Conservation (phyloP, 2,888 invertebrate genomes). For the Neoscelio sp. region DNA sequence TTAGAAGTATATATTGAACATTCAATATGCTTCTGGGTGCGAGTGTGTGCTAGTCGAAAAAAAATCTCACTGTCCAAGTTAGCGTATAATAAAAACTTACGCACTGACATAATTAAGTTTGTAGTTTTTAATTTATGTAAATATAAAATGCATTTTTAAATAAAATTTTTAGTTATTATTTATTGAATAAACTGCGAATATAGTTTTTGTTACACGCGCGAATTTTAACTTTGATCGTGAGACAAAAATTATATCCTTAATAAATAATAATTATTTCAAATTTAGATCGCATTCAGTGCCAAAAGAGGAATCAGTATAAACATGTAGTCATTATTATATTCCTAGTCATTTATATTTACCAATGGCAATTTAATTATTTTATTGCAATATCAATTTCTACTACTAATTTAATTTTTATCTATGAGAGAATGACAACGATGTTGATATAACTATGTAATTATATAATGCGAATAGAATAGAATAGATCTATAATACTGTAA, state of each 20-base stretch:
- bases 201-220: conserved; percentile 47
- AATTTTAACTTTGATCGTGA: conserved; percentile 22
- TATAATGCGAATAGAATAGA: conserved; percentile 25
- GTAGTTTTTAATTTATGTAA: neutral
- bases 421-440: too few relatives aligned
- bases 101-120: neutral
- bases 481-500: conserved; percentile 5
- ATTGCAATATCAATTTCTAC: too few relatives aligned
- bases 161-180: neutral
- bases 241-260: conserved; percentile 16
- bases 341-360: too few relatives aligned
- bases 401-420: too few relatives aligned
- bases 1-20: too few relatives aligned
- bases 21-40: conserved; percentile 48
- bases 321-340: too few relatives aligned
- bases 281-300: too few relatives aligned
- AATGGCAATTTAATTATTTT: too few relatives aligned
- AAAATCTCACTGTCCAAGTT: conserved; percentile 50
- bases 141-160: too few relatives aligned
- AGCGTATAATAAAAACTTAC: conserved; percentile 47
- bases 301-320: too few relatives aligned
- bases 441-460: too few relatives aligned
- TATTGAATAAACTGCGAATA: neutral
- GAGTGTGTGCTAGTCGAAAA: conserved; percentile 61
- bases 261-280: conserved; percentile 35